A percentile compares a stretch with the other conserved stretches of the same genome.
phyloP scores from a whole-genome alignment of 2,888 invertebrate genomes.

The Melangyna quadrimaculata region DNA sequence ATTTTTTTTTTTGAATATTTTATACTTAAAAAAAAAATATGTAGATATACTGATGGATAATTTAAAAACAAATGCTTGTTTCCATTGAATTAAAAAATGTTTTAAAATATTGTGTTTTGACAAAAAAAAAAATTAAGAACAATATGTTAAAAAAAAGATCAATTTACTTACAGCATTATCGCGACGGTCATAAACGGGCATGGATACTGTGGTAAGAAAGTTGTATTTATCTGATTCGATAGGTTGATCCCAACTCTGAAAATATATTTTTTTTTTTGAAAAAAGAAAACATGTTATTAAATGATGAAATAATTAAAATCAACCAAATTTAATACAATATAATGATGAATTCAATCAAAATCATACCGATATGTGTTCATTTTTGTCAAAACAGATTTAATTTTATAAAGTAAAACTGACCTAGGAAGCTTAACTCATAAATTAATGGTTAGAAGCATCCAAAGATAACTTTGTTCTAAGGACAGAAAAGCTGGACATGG shows the following conservation, averaged over 20 bases:
- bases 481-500: neutral
- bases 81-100: conserved; percentile 9
- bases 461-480: neutral
- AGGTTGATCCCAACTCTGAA: conserved; percentile 79
- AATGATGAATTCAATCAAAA: too few relatives aligned
- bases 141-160: neutral
- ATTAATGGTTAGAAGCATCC: neutral
- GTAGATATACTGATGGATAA: conserved; percentile 4
- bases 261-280: neutral
- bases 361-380: too few relatives aligned
- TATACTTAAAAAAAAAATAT: neutral
- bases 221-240: conserved; percentile 85
- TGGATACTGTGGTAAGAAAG: conserved; percentile 95
- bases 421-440: too few relatives aligned
- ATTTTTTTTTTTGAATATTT: conserved; percentile 7
- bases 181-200: conserved; percentile 95
- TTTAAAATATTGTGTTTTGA: neutral
- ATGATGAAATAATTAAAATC: neutral
- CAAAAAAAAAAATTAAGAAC: neutral
- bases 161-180: conserved; percentile 88
- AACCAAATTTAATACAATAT: too few relatives aligned
- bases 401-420: too few relatives aligned
- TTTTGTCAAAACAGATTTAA: too few relatives aligned
- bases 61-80: conserved; percentile 24
- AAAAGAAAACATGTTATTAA: neutral